These are phyloP conservation scores for Indicator indicator DNA, from an alignment of 2,113 vertebrate species.

Conservation along the genomic window DNA sequence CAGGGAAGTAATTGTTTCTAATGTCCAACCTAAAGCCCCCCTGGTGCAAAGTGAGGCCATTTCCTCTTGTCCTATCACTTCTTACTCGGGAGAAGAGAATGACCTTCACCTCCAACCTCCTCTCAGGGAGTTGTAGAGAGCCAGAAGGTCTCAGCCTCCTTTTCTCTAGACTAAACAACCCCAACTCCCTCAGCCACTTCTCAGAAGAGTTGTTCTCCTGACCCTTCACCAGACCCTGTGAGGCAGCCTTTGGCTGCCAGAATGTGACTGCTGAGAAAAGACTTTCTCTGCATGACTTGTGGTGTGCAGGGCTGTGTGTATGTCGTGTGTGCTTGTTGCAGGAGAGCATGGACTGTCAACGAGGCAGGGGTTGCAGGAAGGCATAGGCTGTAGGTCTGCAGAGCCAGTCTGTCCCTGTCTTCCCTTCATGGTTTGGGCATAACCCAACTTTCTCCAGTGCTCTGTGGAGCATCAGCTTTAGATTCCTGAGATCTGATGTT, in stretches of 20 bases:
- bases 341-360: not conserved
- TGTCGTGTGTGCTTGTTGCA: not conserved
- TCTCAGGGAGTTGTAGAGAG: not conserved
- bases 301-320: not conserved
- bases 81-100: not conserved
- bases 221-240: not conserved
- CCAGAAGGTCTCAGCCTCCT: not conserved
- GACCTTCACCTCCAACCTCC: not conserved
- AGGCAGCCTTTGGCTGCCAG: not conserved
- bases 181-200: not conserved
- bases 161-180: not conserved
- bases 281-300: not conserved
- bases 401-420: not conserved
- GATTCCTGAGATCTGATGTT: not conserved
- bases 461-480: not conserved
- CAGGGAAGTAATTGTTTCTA: not conserved
- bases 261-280: fast-evolving
- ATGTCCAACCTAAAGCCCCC: not conserved
- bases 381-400: not conserved
- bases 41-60: not conserved
- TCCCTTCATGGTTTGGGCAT: not conserved
- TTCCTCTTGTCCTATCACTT: not conserved
- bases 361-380: not conserved
- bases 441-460: not conserved
- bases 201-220: not conserved